A percentile compares a stretch with the other conserved stretches of the same genome.
Conservation (phyloP, 2,113 vertebrate genomes). For the Peromyscus maniculatus region DNA sequence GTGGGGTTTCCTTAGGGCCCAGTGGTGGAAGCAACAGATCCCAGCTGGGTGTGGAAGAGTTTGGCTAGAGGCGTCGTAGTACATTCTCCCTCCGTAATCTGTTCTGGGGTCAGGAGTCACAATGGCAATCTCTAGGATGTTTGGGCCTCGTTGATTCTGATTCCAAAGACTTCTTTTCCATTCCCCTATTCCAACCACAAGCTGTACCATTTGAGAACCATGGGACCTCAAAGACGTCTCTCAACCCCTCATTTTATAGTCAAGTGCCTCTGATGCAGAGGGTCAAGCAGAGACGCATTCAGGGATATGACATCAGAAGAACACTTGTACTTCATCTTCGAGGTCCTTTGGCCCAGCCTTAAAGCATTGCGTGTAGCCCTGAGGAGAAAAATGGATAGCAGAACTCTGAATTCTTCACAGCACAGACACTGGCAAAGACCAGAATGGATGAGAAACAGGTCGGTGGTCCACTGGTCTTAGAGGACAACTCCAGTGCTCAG, state of each 20-base stretch:
- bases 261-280: background rate
- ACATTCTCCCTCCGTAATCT: background rate
- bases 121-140: background rate
- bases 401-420: background rate
- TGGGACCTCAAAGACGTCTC: background rate
- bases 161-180: background rate
- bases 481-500: background rate
- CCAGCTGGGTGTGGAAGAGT: background rate
- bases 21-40: background rate
- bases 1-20: background rate
- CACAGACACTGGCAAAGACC: background rate
- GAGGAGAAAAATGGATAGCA: background rate
- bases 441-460: slow-evolving; percentile 38
- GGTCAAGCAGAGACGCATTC: background rate
- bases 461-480: background rate
- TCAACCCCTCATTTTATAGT: background rate
- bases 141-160: background rate
- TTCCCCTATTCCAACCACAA: background rate
- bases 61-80: no score
- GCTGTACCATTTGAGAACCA: background rate
- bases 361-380: background rate
- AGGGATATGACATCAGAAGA: background rate
- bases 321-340: background rate
- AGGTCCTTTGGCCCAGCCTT: background rate
- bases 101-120: background rate